phyloP scores from a whole-genome alignment of 2,888 invertebrate species.

The Stenichneumon culpator region DNA sequence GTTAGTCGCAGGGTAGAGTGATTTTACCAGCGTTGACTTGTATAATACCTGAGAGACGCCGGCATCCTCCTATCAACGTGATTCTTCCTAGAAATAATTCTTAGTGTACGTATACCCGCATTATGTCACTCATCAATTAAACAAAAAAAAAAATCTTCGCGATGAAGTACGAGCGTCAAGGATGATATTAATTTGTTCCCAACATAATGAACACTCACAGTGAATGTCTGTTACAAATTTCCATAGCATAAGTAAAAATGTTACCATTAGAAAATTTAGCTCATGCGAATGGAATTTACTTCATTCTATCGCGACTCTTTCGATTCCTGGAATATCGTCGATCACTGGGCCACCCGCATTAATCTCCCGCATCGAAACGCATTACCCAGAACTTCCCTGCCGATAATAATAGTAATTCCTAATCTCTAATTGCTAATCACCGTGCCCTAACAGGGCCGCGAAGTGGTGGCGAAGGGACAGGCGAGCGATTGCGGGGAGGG shows the following conservation, averaged over 20 bases:
- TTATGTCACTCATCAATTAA: background rate
- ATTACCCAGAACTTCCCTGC: constrained; percentile 33
- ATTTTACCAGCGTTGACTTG: constrained; percentile 72
- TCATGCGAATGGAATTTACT: background rate
- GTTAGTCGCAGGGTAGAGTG: constrained; percentile 69
- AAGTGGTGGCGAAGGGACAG: constrained; percentile 51
- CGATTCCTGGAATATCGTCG: background rate
- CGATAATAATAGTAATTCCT: constrained; percentile 78
- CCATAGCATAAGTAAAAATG: background rate
- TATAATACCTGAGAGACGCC: constrained; percentile 62
- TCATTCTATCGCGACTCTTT: background rate
- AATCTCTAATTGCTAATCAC: constrained; percentile 80
- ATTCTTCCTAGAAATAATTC: constrained; percentile 16
- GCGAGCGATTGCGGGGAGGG: constrained; percentile 20
- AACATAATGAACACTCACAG: background rate
- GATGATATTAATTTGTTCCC: no score
- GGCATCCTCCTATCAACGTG: constrained; percentile 8
- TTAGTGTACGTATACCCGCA: background rate
- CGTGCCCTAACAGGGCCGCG: constrained; percentile 73
- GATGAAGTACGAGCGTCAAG: no score
- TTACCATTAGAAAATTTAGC: background rate
- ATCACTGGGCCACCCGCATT: constrained; percentile 3
- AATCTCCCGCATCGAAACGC: constrained; percentile 21
- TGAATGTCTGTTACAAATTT: background rate
- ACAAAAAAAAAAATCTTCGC: background rate